Evolutionary conservation across 2,888 invertebrate genomes (phyloP).

Genomic region (Charanyca ferruginea): DNA sequence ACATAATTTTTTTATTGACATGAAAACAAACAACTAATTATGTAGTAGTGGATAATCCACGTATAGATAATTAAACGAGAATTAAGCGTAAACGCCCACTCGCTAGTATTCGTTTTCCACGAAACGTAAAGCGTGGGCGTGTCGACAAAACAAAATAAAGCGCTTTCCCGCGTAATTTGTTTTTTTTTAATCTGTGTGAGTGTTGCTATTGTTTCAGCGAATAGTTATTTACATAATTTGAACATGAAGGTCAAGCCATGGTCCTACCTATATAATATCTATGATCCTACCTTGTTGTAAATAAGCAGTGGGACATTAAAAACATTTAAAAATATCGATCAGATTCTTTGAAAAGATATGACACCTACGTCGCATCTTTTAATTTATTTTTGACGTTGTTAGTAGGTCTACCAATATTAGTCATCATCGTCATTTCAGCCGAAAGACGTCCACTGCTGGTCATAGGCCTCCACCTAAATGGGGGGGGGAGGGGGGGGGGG

Average conservation of each 20-base stretch:
- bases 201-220: slow-evolving; percentile 20
- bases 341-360: no score
- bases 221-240: slow-evolving; percentile 11
- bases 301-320: no score
- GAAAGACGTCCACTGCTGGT: no score
- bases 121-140: not conserved
- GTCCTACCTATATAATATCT: no score
- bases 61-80: slow-evolving; percentile 22
- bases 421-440: no score
- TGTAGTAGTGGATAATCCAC: slow-evolving; percentile 31
- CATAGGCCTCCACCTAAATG: no score
- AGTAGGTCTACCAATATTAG: no score
- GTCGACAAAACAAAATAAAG: slow-evolving; percentile 21
- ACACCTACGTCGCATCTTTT: no score
- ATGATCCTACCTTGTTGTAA: no score
- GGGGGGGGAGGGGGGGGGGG: no score
- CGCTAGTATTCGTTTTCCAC: slow-evolving; percentile 22
- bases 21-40: slow-evolving; percentile 38
- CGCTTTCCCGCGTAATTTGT: slow-evolving; percentile 44
- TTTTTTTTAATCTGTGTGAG: slow-evolving; percentile 18
- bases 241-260: not conserved
- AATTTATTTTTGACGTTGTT: no score
- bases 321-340: no score
- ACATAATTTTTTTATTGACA: slow-evolving; percentile 29
- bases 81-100: slow-evolving; percentile 53